These are phyloP conservation scores for Bungarus multicinctus DNA, from an alignment of 2,113 vertebrate genomes.

Conservation along the genomic window DNA sequence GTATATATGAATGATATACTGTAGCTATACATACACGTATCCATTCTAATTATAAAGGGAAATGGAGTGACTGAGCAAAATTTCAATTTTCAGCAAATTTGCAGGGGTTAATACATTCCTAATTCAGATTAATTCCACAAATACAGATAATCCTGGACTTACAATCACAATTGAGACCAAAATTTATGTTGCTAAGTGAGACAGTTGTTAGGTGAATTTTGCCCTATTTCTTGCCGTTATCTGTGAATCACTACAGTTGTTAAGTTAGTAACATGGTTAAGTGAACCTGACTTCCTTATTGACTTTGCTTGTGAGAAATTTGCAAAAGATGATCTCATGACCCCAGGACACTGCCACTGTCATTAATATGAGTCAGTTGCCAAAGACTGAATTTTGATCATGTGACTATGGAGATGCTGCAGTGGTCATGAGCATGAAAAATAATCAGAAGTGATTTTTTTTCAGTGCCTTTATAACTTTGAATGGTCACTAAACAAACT, in stretches of 20 bases:
- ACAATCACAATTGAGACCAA: not conserved
- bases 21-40: not conserved
- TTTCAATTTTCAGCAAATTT: not conserved
- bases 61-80: not conserved
- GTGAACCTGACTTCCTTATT: not conserved
- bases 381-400: not conserved
- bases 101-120: not conserved
- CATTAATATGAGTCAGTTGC: not conserved
- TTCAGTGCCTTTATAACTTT: too few relatives aligned
- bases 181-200: not conserved
- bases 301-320: not conserved
- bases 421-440: too few relatives aligned
- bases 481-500: too few relatives aligned
- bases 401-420: not conserved
- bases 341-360: not conserved
- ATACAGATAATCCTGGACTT: not conserved
- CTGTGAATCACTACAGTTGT: not conserved
- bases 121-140: not conserved
- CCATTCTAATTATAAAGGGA: not conserved
- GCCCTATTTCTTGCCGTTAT: not conserved
- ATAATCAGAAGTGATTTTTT: too few relatives aligned
- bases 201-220: not conserved
- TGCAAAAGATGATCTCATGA: not conserved
- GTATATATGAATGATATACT: not conserved
- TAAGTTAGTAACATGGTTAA: not conserved